A percentile compares a stretch with the other conserved stretches of the same genome.
Evolutionary conservation across 1,140 invertebrate species (phyloP).

Genomic region (Holotrichia oblita): DNA sequence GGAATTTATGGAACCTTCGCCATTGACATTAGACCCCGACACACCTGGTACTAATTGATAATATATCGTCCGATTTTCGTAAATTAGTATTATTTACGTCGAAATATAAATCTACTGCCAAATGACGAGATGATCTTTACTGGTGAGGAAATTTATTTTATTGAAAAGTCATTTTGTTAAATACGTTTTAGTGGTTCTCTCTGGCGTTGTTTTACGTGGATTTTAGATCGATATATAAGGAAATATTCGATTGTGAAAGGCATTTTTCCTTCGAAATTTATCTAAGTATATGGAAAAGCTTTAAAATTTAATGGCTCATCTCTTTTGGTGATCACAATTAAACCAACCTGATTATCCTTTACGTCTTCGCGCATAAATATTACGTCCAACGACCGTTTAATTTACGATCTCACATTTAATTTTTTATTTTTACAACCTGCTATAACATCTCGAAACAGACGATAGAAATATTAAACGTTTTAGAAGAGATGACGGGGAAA

Average conservation of each 20-base stretch:
- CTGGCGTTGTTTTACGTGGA: background rate
- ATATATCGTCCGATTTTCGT: slow-evolving; percentile 3
- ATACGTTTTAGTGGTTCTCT: background rate
- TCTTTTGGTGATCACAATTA: background rate
- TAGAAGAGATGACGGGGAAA: too few species aligned
- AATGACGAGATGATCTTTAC: background rate
- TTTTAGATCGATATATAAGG: background rate
- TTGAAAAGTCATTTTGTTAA: background rate
- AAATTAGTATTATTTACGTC: slow-evolving; percentile 14
- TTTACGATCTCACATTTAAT: background rate
- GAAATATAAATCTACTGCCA: background rate
- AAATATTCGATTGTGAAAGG: slow-evolving; percentile 2
- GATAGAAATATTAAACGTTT: too few species aligned
- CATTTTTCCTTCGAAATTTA: slow-evolving; percentile 7
- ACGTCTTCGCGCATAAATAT: background rate
- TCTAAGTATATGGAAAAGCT: too few species aligned
- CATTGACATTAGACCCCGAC: slow-evolving; percentile 10
- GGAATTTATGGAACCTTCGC: slow-evolving; percentile 1
- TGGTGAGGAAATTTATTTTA: background rate
- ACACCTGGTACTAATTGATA: slow-evolving; percentile 29
- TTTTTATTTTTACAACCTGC: too few species aligned
- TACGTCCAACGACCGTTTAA: background rate
- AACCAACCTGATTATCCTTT: background rate
- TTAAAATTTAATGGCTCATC: background rate
- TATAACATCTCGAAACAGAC: background rate